These are phyloP conservation scores for Drepana arcuata DNA, from an alignment of 1,140 invertebrate species.

Conservation along the genomic window DNA sequence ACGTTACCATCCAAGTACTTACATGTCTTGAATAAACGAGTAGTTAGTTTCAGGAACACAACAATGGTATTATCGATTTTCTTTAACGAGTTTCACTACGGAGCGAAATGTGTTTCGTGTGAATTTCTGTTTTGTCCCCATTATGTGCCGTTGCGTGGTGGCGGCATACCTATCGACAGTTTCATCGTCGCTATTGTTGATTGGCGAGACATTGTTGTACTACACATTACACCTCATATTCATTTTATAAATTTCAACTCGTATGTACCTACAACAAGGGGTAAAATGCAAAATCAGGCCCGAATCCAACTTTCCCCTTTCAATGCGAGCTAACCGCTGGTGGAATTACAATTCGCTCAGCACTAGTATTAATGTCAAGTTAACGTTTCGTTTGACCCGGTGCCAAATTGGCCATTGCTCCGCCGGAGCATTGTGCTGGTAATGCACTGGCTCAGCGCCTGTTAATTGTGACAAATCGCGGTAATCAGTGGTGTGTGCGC, in stretches of 20 bases:
- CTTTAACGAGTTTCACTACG: conserved; percentile 19
- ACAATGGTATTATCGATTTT: conserved; percentile 15
- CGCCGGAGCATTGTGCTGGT: conserved; percentile 13
- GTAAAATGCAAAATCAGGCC: too few relatives aligned
- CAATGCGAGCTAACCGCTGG: background rate
- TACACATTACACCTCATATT: too few relatives aligned
- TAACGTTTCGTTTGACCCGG: conserved; percentile 10
- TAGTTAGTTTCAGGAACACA: conserved; percentile 6
- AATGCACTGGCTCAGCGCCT: conserved; percentile 6
- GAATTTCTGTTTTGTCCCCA: conserved; percentile 11
- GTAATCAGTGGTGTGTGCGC: conserved; percentile 6
- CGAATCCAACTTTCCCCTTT: background rate
- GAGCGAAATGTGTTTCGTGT: conserved; percentile 8
- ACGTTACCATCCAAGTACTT: too few relatives aligned
- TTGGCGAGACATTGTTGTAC: too few relatives aligned
- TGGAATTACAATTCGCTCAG: conserved; percentile 2
- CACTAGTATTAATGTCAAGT: conserved; percentile 6
- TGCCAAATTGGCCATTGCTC: conserved; percentile 18
- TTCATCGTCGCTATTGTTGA: too few relatives aligned
- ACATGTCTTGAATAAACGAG: too few relatives aligned
- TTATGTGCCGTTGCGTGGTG: background rate
- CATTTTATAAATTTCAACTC: too few relatives aligned
- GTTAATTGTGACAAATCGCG: conserved; percentile 20
- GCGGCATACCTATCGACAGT: background rate
- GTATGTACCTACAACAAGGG: too few relatives aligned